These are phyloP conservation scores for Urechis unicinctus DNA, from an alignment of 2,888 invertebrate species.

Conservation along the genomic window DNA sequence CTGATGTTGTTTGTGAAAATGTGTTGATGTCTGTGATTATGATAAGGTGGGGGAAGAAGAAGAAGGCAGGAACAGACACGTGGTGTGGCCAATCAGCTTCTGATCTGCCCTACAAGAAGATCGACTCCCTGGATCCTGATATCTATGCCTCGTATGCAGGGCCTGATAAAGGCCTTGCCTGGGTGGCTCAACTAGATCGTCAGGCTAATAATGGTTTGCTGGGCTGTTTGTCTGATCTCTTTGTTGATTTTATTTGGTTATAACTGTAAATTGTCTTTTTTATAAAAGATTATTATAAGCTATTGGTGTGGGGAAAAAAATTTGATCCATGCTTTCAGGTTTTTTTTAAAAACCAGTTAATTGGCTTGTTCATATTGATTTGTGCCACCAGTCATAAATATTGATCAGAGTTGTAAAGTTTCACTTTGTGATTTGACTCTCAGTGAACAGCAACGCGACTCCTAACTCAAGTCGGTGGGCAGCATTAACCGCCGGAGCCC, in stretches of 20 bases:
- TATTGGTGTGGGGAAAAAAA: too few species aligned
- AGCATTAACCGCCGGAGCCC: constrained; percentile 51
- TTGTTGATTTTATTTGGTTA: too few species aligned
- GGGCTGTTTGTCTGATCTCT: too few species aligned
- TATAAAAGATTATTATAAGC: too few species aligned
- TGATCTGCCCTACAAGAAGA: constrained; percentile 60
- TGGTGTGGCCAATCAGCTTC: constrained; percentile 67
- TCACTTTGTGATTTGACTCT: not conserved
- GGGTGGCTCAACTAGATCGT: constrained; percentile 53
- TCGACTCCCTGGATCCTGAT: constrained; percentile 54
- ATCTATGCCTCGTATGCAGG: constrained; percentile 72
- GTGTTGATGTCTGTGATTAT: too few species aligned
- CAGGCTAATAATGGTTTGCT: not conserved
- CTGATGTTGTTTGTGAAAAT: too few species aligned
- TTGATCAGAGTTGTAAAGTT: too few species aligned
- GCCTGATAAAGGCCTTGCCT: constrained; percentile 73
- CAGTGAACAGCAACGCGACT: not conserved
- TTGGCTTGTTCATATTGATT: too few species aligned
- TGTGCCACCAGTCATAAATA: too few species aligned
- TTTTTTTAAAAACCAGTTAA: too few species aligned
- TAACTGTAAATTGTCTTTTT: too few species aligned
- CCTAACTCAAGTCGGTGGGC: not conserved
- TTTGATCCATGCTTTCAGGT: too few species aligned
- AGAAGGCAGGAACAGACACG: constrained; percentile 39
- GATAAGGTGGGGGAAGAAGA: constrained; percentile 12